Evolutionary conservation across 2,888 invertebrate species (phyloP).

Genomic region (Cerastoderma edule): DNA sequence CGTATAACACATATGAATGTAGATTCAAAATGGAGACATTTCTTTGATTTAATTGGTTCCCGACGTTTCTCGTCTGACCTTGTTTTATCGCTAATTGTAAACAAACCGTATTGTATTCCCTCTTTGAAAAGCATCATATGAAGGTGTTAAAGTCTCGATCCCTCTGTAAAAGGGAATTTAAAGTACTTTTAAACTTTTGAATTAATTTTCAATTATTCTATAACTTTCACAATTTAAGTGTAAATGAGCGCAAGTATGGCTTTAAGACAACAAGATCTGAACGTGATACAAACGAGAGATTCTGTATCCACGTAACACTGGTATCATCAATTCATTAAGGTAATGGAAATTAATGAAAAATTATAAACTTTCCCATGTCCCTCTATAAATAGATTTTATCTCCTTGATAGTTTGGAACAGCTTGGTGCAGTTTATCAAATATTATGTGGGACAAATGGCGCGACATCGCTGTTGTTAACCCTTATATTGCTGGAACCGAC

Average conservation of each 20-base stretch:
- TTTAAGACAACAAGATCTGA: background rate
- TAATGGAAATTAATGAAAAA: slow-evolving; percentile 15
- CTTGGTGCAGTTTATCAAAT: background rate
- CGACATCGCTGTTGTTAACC: background rate
- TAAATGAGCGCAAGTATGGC: background rate
- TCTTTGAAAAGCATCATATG: no score
- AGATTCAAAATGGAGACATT: no score
- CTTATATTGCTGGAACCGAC: background rate
- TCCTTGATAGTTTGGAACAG: background rate
- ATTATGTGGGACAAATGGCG: background rate
- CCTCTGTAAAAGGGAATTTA: no score
- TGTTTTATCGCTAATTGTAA: no score
- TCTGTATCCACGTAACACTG: background rate
- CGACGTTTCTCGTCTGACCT: no score
- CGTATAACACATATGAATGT: no score
- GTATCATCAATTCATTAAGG: slow-evolving; percentile 3
- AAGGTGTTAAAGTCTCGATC: no score
- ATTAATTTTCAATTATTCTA: background rate
- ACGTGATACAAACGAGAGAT: background rate
- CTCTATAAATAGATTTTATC: slow-evolving; percentile 19
- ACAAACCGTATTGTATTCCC: no score
- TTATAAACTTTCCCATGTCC: slow-evolving; percentile 1
- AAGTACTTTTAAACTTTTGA: background rate
- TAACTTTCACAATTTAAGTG: background rate
- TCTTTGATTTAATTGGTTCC: no score